phyloP scores from a whole-genome alignment of 92 coral and sea anemone genomes.

The Porites rus region DNA sequence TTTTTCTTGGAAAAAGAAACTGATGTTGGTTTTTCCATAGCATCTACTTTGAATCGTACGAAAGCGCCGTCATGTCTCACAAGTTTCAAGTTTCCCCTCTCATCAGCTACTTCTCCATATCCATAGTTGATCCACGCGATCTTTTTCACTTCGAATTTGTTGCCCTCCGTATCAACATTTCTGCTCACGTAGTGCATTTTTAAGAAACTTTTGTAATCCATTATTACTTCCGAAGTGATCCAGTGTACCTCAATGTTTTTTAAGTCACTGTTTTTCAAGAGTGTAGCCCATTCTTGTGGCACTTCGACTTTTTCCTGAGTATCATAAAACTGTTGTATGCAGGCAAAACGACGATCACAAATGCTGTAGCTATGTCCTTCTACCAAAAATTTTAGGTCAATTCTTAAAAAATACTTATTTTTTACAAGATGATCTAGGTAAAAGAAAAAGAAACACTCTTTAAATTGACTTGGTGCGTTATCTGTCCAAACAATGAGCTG shows the following conservation, averaged over 20 bases:
- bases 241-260: background rate
- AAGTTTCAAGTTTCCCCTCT: background rate
- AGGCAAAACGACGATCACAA: background rate
- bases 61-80: background rate
- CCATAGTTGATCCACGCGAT: background rate
- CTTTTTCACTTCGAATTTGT: slow-evolving; percentile 5
- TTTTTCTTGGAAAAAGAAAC: background rate
- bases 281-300: background rate
- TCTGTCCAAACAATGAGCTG: background rate
- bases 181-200: background rate
- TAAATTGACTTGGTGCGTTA: background rate
- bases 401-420: background rate
- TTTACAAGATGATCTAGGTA: background rate
- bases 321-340: slow-evolving; percentile 2
- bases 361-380: background rate
- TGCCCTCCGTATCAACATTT: background rate
- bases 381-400: background rate
- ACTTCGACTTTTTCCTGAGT: background rate
- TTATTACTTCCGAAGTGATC: background rate
- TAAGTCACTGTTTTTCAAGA: background rate
- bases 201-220: background rate
- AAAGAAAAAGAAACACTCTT: background rate
- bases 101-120: background rate
- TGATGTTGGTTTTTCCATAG: background rate
- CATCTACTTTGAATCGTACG: background rate